Percentiles rank a stretch among this genome's conserved stretches.
Evolutionary conservation across 1,140 invertebrate genomes (phyloP).

Genomic region (Cecropterus lyciades): DNA sequence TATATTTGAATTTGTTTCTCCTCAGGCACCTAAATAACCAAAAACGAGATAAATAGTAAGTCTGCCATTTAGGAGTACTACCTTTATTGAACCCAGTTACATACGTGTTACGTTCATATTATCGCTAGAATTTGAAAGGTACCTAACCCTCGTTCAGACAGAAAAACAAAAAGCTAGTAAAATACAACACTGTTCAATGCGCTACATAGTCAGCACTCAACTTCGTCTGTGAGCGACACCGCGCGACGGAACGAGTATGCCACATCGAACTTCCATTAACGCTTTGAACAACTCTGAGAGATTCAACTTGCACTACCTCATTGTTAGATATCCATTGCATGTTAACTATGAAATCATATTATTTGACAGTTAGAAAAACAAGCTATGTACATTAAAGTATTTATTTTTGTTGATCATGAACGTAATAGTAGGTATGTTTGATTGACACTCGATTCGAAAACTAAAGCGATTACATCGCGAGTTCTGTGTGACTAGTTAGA

Average conservation of each 20-base stretch:
- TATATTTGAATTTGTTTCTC: too few species aligned
- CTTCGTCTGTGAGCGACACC: constrained; percentile 12
- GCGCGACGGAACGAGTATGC: background rate
- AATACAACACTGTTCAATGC: constrained; percentile 18
- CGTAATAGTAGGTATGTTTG: constrained; percentile 28
- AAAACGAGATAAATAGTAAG: too few species aligned
- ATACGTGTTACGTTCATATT: too few species aligned
- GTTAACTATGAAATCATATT: background rate
- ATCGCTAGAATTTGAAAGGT: constrained; percentile 12
- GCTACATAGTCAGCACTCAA: constrained; percentile 24
- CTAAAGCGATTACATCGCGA: constrained; percentile 29
- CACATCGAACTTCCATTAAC: constrained; percentile 45
- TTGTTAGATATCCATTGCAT: constrained; percentile 32
- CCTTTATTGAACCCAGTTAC: too few species aligned
- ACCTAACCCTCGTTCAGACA: constrained; percentile 16
- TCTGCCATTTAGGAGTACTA: too few species aligned
- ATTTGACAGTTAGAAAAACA: background rate
- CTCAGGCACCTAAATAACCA: too few species aligned
- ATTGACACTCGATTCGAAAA: constrained; percentile 28
- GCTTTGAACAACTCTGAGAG: constrained; percentile 26
- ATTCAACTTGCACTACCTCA: background rate
- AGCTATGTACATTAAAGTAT: constrained; percentile 22
- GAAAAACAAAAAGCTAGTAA: constrained; percentile 21
- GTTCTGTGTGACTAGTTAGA: constrained; percentile 23
- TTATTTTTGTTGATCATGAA: constrained; percentile 2